Conservation (phyloP, 2,113 vertebrate genomes). For the human region DNA sequence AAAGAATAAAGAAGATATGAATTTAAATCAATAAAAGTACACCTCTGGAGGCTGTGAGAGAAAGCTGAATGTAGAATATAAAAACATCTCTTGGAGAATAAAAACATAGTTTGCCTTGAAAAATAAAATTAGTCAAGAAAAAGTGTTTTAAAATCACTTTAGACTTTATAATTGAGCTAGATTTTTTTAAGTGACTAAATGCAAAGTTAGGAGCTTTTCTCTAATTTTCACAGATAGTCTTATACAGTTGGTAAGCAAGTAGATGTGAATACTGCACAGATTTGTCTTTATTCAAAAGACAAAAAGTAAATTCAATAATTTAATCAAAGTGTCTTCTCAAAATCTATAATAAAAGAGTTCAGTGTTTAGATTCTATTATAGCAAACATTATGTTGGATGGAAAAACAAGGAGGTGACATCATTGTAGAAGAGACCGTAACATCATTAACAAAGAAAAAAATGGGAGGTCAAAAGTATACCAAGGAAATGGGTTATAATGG, state of each 20-base stretch:
- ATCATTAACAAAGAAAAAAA: conserved; percentile 37
- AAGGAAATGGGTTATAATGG: conserved; percentile 47
- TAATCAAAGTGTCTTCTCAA: not conserved
- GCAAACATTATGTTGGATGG: not conserved
- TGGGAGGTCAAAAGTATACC: conserved; percentile 7
- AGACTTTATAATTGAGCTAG: not conserved
- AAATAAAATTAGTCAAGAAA: not conserved
- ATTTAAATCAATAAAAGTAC: not conserved
- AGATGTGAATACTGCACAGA: not conserved
- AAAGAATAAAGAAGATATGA: not conserved
- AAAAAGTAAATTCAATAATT: not conserved
- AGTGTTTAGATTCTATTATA: not conserved
- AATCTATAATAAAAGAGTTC: not conserved
- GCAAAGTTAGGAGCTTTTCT: not conserved
- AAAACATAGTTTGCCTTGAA: not conserved
- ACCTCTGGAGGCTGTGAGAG: not conserved
- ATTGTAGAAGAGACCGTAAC: conserved; percentile 36
- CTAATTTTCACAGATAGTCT: not conserved
- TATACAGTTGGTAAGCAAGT: not conserved
- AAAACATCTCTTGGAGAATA: not conserved
- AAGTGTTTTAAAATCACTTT: not conserved
- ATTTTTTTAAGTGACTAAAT: not conserved
- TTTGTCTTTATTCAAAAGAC: not conserved
- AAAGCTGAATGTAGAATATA: not conserved
- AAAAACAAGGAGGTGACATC: conserved; percentile 41